Evolutionary conservation across 2,888 invertebrate genomes (phyloP).

Genomic region (Abrostola triplasia): DNA sequence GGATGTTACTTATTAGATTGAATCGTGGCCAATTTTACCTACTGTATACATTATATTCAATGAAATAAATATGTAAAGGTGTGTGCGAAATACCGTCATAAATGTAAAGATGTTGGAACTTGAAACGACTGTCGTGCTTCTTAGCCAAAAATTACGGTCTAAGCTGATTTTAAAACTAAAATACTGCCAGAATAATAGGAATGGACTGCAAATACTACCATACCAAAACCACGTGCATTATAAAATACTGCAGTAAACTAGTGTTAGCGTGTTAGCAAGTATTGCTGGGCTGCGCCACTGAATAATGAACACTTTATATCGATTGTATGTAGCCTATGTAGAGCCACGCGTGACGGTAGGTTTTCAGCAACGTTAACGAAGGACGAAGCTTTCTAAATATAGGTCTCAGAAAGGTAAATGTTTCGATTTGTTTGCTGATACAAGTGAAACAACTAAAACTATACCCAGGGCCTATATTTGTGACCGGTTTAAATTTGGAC

Average conservation of each 20-base stretch:
- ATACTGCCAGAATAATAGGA: no score
- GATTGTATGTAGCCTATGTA: constrained; percentile 9
- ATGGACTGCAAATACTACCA: no score
- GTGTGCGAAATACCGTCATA: background rate
- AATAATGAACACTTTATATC: constrained; percentile 15
- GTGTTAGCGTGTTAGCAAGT: constrained; percentile 6
- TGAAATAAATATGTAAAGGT: background rate
- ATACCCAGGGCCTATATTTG: no score
- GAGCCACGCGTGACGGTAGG: constrained; percentile 10
- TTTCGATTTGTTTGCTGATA: no score
- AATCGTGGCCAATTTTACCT: constrained; percentile 19
- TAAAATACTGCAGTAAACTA: background rate
- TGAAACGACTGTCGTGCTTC: no score
- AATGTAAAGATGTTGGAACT: no score
- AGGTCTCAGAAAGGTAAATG: no score
- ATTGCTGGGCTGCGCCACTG: constrained; percentile 8
- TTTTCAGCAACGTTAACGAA: constrained; percentile 2
- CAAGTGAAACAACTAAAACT: no score
- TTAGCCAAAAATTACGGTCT: no score
- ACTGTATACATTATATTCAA: background rate
- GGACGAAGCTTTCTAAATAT: background rate
- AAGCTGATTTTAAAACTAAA: no score
- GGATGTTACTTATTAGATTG: constrained; percentile 15
- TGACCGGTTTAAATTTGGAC: no score
- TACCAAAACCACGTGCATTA: background rate